phyloP scores from a whole-genome alignment of 1,140 invertebrate species.

The Heterodera schachtii region DNA sequence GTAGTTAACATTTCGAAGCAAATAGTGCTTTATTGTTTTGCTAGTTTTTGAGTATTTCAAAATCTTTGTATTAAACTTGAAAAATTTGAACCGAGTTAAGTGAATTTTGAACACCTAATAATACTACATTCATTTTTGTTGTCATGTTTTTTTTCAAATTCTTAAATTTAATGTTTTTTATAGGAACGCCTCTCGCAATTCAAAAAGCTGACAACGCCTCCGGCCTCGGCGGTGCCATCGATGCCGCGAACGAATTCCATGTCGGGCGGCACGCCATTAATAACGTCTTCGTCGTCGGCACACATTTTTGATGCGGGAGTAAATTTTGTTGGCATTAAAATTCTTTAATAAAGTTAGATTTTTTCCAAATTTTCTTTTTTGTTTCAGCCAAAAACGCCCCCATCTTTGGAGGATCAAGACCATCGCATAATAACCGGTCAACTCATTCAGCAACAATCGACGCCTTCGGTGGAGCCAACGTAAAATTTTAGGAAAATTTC shows the following conservation, averaged over 20 bases:
- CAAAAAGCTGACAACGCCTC: conserved; percentile 7
- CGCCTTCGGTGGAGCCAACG: neutral
- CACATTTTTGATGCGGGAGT: conserved; percentile 17
- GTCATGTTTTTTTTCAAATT: too few relatives aligned
- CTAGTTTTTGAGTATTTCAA: too few relatives aligned
- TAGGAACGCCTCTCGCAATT: conserved; percentile 30
- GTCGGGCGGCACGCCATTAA: conserved; percentile 3
- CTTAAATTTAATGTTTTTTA: neutral
- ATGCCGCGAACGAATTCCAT: conserved; percentile 20
- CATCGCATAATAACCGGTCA: conserved; percentile 5
- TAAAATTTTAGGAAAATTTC: neutral
- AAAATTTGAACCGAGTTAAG: too few relatives aligned
- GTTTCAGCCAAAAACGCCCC: conserved; percentile 37
- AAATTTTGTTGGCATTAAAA: neutral
- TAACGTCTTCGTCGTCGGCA: neutral
- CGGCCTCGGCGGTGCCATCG: neutral
- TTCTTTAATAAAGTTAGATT: conserved; percentile 21
- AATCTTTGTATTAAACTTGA: too few relatives aligned
- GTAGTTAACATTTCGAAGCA: too few relatives aligned
- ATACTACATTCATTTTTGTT: too few relatives aligned
- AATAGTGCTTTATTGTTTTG: too few relatives aligned
- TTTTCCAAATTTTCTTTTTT: neutral
- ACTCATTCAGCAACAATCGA: conserved; percentile 3
- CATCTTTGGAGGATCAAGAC: conserved; percentile 14
- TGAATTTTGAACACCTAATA: too few relatives aligned